These are phyloP conservation scores for Cricetomys ansorgei DNA, from an alignment of 2,113 vertebrate species.

Conservation along the genomic window DNA sequence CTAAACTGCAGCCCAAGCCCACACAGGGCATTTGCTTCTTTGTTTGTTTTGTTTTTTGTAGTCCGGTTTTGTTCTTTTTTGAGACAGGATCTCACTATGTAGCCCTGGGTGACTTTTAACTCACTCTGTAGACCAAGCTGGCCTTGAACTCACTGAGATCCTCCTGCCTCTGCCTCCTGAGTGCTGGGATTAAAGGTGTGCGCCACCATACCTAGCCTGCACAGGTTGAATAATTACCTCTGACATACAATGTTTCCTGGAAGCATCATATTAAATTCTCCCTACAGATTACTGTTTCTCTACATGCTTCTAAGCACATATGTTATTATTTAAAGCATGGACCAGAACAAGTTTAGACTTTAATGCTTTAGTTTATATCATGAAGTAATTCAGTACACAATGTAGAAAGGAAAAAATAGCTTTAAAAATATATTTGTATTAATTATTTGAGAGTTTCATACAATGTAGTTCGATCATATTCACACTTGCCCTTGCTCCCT, in stretches of 20 bases:
- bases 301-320: background rate
- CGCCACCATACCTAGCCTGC: background rate
- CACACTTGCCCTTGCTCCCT: background rate
- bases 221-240: slow-evolving; percentile 38
- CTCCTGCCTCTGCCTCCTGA: background rate
- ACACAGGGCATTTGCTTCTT: background rate
- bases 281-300: slow-evolving; percentile 36
- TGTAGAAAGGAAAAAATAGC: background rate
- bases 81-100: background rate
- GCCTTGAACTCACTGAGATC: background rate
- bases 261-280: slow-evolving; percentile 40
- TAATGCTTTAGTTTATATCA: slow-evolving; percentile 47
- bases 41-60: background rate
- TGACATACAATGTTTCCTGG: background rate
- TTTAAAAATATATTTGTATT: slow-evolving; percentile 26
- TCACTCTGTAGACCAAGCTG: background rate
- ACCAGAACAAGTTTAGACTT: slow-evolving; percentile 62
- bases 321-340: slow-evolving; percentile 55
- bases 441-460: background rate
- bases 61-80: background rate
- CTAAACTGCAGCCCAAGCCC: background rate
- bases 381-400: slow-evolving; percentile 19
- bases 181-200: background rate
- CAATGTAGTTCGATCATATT: background rate
- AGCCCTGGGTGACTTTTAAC: background rate